Evolutionary conservation across 2,888 invertebrate genomes (phyloP), one percentile per base, ranked within the genome.

Genomic region (Apamea monoglypha): DNA sequence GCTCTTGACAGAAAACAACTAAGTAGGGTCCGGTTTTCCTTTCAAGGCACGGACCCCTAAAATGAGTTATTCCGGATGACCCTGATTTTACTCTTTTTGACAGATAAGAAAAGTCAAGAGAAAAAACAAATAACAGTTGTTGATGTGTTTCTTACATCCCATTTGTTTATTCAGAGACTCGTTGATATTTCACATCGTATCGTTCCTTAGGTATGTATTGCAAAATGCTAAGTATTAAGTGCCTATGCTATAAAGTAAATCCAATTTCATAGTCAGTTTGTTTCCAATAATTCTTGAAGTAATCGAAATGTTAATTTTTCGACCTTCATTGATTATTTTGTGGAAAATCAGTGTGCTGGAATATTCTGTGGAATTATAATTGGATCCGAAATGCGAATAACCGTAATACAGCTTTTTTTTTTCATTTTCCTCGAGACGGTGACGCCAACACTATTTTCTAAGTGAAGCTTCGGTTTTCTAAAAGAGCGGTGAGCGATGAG

Each of bases 191-290:
- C 50, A 32, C 25, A 50, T n/a, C 29, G 21, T 50, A 61, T 61
- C 71, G 25, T n/a, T 16, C 16, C 0, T n/a, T 4, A 79, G 16
- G n/a, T 61, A 61, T 10, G n/a, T 61, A 61, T 10, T 36, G 2
- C 56, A 56, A 56, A 56, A 56, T 16, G 8, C 14, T 36, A 14
- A n/a, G 29, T 36, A 72, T 32, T 21, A 16, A 36, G 8, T 32
- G 3, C 47, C 16, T 63, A 14, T 56, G 73, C 56, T 80, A 85
- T 84, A 71, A 86, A 84, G 32, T 67, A 32, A 87, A 83, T 32
- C 25, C 73, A 89, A 89, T 89, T 89, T 90, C 90, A 89, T 79
- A 83, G 83, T 76, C 69, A 80, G 75, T 87, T 84, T 53, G 56
- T 69, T 89, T 83, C 25, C 59, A 87, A 70, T 74, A n/a, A 82